Base-by-base conservation (phyloP, 2,888 invertebrate species). In the Mythimna pallens region DNA sequence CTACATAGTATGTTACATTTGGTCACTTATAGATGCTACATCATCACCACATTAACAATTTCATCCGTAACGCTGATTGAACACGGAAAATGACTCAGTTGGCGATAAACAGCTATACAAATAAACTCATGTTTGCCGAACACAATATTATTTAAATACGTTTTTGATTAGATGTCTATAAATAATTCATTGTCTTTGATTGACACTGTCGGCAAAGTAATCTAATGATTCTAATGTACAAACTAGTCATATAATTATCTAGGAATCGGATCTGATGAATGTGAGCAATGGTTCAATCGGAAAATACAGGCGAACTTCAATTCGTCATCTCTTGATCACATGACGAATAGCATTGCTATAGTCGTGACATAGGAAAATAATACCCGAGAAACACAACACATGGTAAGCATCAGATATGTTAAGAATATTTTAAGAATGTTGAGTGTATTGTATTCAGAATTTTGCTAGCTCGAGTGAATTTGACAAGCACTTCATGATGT, bases 61-160 rank as follows among this genome's bases (percentile, higher is more conserved):
- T 78, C 43, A 57, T 34, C 67, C 14, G 58, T 47, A 55, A 65
- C 22, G 43, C 12, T 62, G 57, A 74, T 77, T 55, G 43, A 59
- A 82, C 59, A 74, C 65, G 82, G 80, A 81, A 81, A 81, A 82
- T 65, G 10, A 66, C 14, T 66, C 58, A 40, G 52, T 64, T 70
- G 36, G 59, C 30, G 36, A 81, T 70, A 68, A 70, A 66, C 17
- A 52, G 25, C 55, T n/a, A 63, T 52, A 20, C 8, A 78, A 72
- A 78, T 30, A 72, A 40, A 78, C 36, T 14, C 8, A 65, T 25
- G 43, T 78, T 62, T 52, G 22, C 17, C 34, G 34, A 58, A 62
- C 59, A 62, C 59, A 47, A 17, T 55, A 40, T 43, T 55, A 43
- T 68, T 43, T 30, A 61, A 73, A 68, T 62, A 65, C 4, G 7